Percentiles rank a stretch among this genome's conserved stretches.
Conservation (phyloP, 23 tunicate genomes). For the Trididemnum miniatum region DNA sequence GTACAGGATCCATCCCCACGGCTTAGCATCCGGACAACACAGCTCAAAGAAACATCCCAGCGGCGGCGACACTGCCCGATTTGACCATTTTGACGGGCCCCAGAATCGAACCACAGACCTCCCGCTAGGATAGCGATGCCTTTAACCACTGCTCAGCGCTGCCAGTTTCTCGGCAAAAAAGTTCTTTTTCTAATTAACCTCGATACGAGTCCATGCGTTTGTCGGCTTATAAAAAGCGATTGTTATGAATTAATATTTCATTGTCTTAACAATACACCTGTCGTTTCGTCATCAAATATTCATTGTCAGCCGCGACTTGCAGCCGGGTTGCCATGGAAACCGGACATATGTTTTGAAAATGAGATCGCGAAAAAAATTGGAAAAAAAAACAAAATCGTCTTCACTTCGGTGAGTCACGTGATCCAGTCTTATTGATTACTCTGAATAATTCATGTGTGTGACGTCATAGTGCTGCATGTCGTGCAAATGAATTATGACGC, state of each 20-base stretch:
- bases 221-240: neutral
- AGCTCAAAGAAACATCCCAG: no score
- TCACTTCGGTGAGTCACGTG: slow-evolving; percentile 40
- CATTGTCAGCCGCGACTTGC: slow-evolving; percentile 13
- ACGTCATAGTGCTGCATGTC: no score
- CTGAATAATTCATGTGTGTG: slow-evolving; percentile 46
- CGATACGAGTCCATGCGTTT: neutral
- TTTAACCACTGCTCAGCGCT: no score
- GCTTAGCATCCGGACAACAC: no score
- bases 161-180: no score
- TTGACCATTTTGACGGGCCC: no score
- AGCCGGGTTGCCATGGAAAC: slow-evolving; percentile 31
- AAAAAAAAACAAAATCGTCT: neutral
- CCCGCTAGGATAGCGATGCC: no score
- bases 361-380: neutral
- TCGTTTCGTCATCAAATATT: slow-evolving; percentile 48
- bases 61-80: no score
- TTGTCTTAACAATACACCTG: slow-evolving; percentile 45
- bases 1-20: no score
- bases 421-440: slow-evolving; percentile 43
- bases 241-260: slow-evolving; percentile 47
- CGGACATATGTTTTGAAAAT: slow-evolving; percentile 23
- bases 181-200: neutral
- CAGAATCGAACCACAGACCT: no score
- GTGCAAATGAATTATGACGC: no score